Evolutionary conservation across 2,797 vertebrate species (phyloP), one percentile per base, ranked within the genome.

Genomic region (Micromesistius poutassou): DNA sequence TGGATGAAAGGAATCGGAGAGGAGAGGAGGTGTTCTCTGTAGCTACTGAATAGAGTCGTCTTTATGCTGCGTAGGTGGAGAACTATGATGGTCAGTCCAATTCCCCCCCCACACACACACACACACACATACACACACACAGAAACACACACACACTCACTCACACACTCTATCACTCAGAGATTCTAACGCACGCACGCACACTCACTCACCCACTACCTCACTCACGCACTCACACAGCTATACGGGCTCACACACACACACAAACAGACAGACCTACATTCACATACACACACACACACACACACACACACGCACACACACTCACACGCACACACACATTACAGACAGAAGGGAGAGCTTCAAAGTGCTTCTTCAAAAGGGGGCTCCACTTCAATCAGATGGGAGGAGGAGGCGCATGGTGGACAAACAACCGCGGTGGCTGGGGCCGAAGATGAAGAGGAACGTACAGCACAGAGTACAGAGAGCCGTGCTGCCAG

Each of bases 61-160:
- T 83, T 80, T 80, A 81, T 81, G 85, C 85, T 86, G 85, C 68
- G 85, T 86, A 83, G 87, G 86, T 83, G 35, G 82, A 83, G 85
- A 55, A 84, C 83, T 83, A 79, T 80, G 79, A 82, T 87, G 84
- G 90, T 85, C 83, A 83, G 87, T 81, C 77, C 82, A 81, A 30
- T 85, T 74, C 79, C 75, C 78, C 35, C 75, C 78, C 35, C 35
- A 86, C 90, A 84, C 91, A 90, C 89, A 91, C 88, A 88, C 86
- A 81, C 83, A 85, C 86, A 78, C 87, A 30, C 35, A 25, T n/a
- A 74, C 73, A 28, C 87, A 84, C 83, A 74, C 86, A 78, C 78
- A 83, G 75, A 79, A 71, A 74, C 62, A 35, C 74, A 35, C 46
- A 66, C 30, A 5, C 80, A 84, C 71, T 76, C 62, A 62, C 76